phyloP scores from a whole-genome alignment of 1,140 invertebrate species.

The Phthorimaea operculella region DNA sequence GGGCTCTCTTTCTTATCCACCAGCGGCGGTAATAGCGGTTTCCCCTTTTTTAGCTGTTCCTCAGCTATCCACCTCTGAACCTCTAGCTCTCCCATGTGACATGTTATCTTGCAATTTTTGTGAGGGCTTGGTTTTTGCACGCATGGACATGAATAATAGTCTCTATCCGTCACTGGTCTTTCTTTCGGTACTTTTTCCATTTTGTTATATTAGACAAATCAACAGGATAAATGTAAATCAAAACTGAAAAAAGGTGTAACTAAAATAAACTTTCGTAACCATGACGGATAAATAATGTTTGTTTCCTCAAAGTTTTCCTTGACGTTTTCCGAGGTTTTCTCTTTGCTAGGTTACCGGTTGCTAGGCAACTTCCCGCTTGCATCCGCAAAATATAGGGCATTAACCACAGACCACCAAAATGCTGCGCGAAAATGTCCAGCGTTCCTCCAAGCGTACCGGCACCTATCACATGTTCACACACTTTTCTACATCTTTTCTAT shows the following conservation, averaged over 20 bases:
- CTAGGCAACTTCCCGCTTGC: conserved; percentile 21
- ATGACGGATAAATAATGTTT: conserved; percentile 19
- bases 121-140: not conserved
- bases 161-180: not conserved
- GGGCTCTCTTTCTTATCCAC: too few relatives aligned
- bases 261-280: conserved; percentile 7
- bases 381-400: too few relatives aligned
- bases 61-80: not conserved
- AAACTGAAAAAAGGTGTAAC: conserved; percentile 5
- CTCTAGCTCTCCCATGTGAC: not conserved
- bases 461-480: too few relatives aligned
- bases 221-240: conserved; percentile 9
- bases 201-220: not conserved
- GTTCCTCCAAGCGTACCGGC: too few relatives aligned
- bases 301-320: too few relatives aligned
- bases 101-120: not conserved
- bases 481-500: too few relatives aligned
- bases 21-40: too few relatives aligned
- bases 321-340: too few relatives aligned
- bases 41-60: too few relatives aligned
- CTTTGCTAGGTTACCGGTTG: conserved; percentile 32
- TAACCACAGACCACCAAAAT: too few relatives aligned
- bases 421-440: too few relatives aligned
- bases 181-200: not conserved
- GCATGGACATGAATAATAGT: too few relatives aligned